Conservation (phyloP, 2,113 vertebrate genomes). For the Narcine bancroftii region DNA sequence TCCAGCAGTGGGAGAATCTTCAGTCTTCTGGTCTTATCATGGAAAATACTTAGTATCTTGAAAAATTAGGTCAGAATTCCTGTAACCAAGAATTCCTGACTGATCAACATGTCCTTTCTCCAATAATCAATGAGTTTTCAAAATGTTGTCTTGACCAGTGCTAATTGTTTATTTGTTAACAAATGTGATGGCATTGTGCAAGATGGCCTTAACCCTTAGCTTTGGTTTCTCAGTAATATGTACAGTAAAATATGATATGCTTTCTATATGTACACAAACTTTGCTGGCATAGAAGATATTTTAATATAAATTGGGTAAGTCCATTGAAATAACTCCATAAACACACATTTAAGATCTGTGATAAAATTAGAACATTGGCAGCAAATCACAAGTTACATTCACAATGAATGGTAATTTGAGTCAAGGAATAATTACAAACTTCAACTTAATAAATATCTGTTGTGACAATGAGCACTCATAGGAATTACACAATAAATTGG, state of each 20-base stretch:
- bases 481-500: too few species aligned
- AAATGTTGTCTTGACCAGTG: not conserved
- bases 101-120: not conserved
- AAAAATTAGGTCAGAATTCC: not conserved
- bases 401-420: not conserved
- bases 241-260: not conserved
- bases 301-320: not conserved
- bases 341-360: too few species aligned
- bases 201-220: not conserved
- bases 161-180: not conserved
- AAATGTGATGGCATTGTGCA: not conserved
- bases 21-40: too few species aligned
- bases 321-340: not conserved
- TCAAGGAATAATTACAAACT: not conserved
- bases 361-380: not conserved
- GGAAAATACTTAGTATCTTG: not conserved
- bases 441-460: not conserved
- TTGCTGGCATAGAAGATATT: not conserved
- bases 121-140: too few species aligned
- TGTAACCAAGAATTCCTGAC: not conserved
- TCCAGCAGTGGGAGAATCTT: too few species aligned
- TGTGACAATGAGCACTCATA: too few species aligned
- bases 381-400: not conserved
- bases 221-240: not conserved
- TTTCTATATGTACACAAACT: not conserved